A percentile compares a stretch with the other conserved stretches of the same genome.
phyloP scores from a whole-genome alignment of 2,888 invertebrate genomes.

The Spilarctia lutea region DNA sequence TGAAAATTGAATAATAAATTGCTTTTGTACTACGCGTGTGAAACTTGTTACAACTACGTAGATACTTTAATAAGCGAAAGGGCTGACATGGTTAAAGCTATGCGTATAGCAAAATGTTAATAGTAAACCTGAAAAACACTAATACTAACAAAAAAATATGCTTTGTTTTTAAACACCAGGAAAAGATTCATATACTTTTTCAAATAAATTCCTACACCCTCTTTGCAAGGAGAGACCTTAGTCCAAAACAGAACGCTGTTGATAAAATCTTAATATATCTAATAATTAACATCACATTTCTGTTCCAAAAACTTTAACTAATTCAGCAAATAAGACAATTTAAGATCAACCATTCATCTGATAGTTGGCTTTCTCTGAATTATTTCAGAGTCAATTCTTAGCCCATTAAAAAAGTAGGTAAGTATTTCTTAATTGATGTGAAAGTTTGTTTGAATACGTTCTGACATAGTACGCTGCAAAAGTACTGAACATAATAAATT shows the following conservation, averaged over 20 bases:
- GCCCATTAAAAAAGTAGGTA: no score
- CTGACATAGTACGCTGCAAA: not conserved
- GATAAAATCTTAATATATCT: not conserved
- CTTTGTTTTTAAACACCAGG: not conserved
- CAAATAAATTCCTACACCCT: not conserved
- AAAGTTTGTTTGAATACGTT: no score
- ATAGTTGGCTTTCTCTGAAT: not conserved
- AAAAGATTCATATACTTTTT: not conserved
- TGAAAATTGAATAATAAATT: conserved; percentile 41
- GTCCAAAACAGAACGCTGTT: no score
- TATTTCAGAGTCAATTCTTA: not conserved
- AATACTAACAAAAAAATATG: not conserved
- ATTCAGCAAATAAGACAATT: not conserved
- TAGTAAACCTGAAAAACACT: not conserved
- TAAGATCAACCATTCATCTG: not conserved
- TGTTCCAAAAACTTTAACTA: not conserved
- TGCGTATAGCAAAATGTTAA: not conserved
- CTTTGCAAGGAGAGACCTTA: no score
- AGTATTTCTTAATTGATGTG: no score
- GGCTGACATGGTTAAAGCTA: not conserved
- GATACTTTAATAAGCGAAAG: not conserved
- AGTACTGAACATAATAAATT: no score
- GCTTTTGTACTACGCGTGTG: conserved; percentile 31
- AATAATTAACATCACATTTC: not conserved
- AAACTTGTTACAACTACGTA: conserved; percentile 31